phyloP scores from a whole-genome alignment of 2,797 vertebrate species.

The Enoplosus armatus region DNA sequence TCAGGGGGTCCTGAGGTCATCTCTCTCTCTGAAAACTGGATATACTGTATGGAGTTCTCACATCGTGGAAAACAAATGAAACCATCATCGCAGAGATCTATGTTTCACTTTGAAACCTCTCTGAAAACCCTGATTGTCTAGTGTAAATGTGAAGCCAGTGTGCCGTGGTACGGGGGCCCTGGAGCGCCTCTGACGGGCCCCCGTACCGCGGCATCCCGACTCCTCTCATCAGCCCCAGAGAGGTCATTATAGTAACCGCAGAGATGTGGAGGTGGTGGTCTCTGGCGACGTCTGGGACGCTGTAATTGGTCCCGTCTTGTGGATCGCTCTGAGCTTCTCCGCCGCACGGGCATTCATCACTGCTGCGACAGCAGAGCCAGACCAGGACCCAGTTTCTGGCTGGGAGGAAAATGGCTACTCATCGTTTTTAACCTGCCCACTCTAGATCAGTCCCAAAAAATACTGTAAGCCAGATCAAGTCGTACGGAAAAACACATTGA shows the following conservation, averaged over 20 bases:
- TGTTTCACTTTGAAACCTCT: conserved; percentile 26
- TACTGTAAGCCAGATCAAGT: background rate
- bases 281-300: conserved; percentile 41
- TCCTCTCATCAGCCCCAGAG: conserved; percentile 59
- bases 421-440: conserved; percentile 20
- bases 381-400: conserved; percentile 17
- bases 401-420: conserved; percentile 48
- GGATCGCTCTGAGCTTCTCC: conserved; percentile 46
- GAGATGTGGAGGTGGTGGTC: conserved; percentile 56
- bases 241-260: conserved; percentile 71
- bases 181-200: too few relatives aligned
- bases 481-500: background rate
- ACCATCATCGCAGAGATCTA: background rate
- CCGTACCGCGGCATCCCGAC: conserved; percentile 37
- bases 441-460: background rate
- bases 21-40: conserved; percentile 5
- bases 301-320: conserved; percentile 75
- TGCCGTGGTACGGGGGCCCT: too few relatives aligned
- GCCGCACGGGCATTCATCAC: conserved; percentile 65
- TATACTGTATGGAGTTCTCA: conserved; percentile 9
- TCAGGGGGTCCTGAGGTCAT: background rate
- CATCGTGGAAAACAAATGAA: conserved; percentile 13
- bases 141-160: conserved; percentile 44
- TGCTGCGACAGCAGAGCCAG: conserved; percentile 35
- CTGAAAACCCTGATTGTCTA: conserved; percentile 12